These are phyloP conservation scores for Pontoporia blainvillei DNA, from an alignment of 2,113 vertebrate species.

Conservation along the genomic window DNA sequence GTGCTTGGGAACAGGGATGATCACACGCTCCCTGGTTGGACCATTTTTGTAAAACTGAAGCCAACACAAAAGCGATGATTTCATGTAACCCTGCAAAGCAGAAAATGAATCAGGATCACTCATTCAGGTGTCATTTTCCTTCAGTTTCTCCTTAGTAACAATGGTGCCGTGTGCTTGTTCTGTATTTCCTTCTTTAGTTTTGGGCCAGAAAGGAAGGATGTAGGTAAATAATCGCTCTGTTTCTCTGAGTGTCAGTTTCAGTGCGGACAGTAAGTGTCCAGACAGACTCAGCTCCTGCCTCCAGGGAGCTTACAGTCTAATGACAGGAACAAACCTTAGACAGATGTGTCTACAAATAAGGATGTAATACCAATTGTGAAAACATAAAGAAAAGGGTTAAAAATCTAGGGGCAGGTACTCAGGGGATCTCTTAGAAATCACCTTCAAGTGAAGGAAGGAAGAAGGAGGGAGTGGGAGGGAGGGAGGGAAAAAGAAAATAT, in stretches of 20 bases:
- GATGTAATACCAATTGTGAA: background rate
- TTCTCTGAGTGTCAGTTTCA: background rate
- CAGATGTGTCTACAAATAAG: background rate
- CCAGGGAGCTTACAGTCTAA: background rate
- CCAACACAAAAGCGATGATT: background rate
- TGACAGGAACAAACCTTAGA: background rate
- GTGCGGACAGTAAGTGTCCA: background rate
- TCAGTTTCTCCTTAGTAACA: background rate
- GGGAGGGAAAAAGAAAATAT: background rate
- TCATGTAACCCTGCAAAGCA: background rate
- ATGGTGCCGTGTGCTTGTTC: background rate
- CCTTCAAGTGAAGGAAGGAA: background rate
- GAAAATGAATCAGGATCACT: background rate
- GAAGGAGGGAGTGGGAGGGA: no score
- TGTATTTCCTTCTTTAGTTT: background rate
- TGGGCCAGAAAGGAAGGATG: background rate
- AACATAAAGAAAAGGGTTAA: background rate
- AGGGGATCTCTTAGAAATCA: background rate
- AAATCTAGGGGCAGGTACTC: background rate
- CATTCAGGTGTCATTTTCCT: background rate
- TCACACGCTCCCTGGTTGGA: background rate
- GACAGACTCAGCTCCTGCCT: background rate
- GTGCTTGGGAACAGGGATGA: background rate
- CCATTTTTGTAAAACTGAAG: background rate
- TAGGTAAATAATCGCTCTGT: background rate